Base-by-base conservation (phyloP, 2,113 vertebrate genomes). In the Pangasianodon gigas region DNA sequence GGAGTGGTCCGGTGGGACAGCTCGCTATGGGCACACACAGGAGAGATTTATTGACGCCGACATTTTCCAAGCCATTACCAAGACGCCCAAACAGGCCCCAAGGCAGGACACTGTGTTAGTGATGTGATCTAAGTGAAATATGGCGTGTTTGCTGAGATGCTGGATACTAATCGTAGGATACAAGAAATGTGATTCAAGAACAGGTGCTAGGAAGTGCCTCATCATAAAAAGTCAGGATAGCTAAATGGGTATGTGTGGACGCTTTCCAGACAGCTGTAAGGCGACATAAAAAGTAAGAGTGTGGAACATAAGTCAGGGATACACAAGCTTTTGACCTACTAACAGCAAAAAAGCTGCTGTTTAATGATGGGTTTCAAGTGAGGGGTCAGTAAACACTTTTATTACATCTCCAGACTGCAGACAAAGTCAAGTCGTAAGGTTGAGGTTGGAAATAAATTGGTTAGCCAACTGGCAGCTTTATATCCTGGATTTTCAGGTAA, bases 31-130 rank as follows among this genome's bases (percentile, higher is more conserved):
- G 89, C 79, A 56, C 92, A 90, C 69, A 48, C 69, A 87, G 92
- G 91, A 91, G 89, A 93, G 93, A 95, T 93, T 90, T 94, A 95
- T 95, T 48, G 93, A 94, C 92, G 89, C 75, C 83, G 92, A 94
- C 93, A 74, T 93, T 94, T 94, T 93, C 90, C 91, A 84, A 91
- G 87, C 86, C 93, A 94, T 94, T 95, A 94, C 89, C 87, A 9
- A 84, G 80, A 77, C 21, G 52, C 88, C 92, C 87, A 93, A 93
- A 94, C 89, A 92, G 92, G 90, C 93, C 91, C 69, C 77, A 69
- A 90, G 93, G 93, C 91, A 56, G 92, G 82, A 92, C 90, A 92
- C 90, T 88, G 88, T 46, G 88, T 89, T 67, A 77, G 67, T 74
- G 89, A 92, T 87, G 88, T 91, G 92, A 93, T 90, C 90, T 81